These are phyloP conservation scores for Peromyscus aztecus DNA, from an alignment of 2,797 vertebrate species.

Conservation along the genomic window DNA sequence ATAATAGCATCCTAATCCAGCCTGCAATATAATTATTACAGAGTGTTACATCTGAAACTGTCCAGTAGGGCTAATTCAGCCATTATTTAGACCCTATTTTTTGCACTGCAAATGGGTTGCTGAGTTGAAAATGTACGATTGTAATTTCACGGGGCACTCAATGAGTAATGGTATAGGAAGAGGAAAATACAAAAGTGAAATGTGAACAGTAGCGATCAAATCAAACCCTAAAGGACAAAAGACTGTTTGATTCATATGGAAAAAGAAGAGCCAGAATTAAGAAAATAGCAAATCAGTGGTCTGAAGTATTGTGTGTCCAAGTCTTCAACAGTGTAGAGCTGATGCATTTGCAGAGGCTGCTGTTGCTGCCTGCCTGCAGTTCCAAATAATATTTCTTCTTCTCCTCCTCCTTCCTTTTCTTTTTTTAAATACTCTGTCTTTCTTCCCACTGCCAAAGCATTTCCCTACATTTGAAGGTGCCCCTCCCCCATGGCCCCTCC, in stretches of 20 bases:
- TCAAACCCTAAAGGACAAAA: slow-evolving; percentile 90
- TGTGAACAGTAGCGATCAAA: slow-evolving; percentile 90
- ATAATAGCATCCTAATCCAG: slow-evolving; percentile 99
- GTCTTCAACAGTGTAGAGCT: slow-evolving; percentile 74
- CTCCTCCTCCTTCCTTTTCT: background rate
- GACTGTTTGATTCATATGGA: slow-evolving; percentile 88
- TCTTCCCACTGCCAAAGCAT: slow-evolving; percentile 16
- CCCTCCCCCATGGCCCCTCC: slow-evolving; percentile 63
- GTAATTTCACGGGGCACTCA: slow-evolving; percentile 97
- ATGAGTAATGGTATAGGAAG: slow-evolving; percentile 95
- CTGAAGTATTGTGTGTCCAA: slow-evolving; percentile 85
- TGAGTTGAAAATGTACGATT: slow-evolving; percentile 98
- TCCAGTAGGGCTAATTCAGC: slow-evolving; percentile 98
- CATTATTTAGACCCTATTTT: slow-evolving; percentile 98
- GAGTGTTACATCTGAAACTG: slow-evolving; percentile 99
- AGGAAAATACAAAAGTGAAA: slow-evolving; percentile 89
- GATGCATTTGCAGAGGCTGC: slow-evolving; percentile 75
- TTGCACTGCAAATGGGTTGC: slow-evolving; percentile 94
- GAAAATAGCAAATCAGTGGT: slow-evolving; percentile 89
- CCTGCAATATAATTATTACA: slow-evolving; percentile 99
- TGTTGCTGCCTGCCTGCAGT: slow-evolving; percentile 67
- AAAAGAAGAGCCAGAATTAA: slow-evolving; percentile 88
- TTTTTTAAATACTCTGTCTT: background rate
- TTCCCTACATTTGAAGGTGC: slow-evolving; percentile 46
- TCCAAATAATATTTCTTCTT: slow-evolving; percentile 57